Evolutionary conservation across 92 coral and sea anemone genomes (phyloP), one percentile per base, ranked within the genome.

Genomic region (Meandrina meandrites): DNA sequence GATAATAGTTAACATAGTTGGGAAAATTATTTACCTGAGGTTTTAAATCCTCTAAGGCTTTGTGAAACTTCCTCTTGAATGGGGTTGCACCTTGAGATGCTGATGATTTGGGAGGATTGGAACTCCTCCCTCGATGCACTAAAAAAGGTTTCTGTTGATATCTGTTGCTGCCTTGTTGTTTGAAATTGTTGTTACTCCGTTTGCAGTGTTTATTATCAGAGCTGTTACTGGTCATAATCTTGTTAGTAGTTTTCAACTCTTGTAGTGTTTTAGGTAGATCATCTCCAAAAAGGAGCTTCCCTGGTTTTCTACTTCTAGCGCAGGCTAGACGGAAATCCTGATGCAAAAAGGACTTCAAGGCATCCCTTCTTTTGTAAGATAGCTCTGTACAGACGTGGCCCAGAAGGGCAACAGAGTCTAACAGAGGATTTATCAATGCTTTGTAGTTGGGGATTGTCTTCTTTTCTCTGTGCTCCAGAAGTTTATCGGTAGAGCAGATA

Each of bases 311-410:
- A 19, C 50, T 79, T 80, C 91, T 37, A 24, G 89, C 72, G 53
- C 89, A 91, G 53, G 78, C 85, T 50, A 8, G 42, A 50, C 72
- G 75, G 77, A 77, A 88, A 35, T 91, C 94, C 32, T 51, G 53
- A 81, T 83, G 79, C 68, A 91, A 76, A 64, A 73, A 87, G 42
- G 91, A 90, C 68, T 76, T 73, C 34, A 87, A 19, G 42, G 80
- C 88, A 76, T 91, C 91, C 79, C 67, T 86, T 51, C 86, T 67
- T 67, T 86, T 86, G 86, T 78, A 86, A 34, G 90, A 86, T 8
- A 80, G 87, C n/a, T 87, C 80, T 10, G 40, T 87, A 57, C 71
- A 77, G 24, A 87, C 91, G 54, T 83, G 81, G 30, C 91, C 82
- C 17, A 53, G 24, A 15, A 84, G 11, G 85, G 89, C 89, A 0